Percentiles rank a stretch among this genome's conserved stretches.
Conservation (phyloP, 2,797 vertebrate genomes). For the Stomatorhinus walkeri region DNA sequence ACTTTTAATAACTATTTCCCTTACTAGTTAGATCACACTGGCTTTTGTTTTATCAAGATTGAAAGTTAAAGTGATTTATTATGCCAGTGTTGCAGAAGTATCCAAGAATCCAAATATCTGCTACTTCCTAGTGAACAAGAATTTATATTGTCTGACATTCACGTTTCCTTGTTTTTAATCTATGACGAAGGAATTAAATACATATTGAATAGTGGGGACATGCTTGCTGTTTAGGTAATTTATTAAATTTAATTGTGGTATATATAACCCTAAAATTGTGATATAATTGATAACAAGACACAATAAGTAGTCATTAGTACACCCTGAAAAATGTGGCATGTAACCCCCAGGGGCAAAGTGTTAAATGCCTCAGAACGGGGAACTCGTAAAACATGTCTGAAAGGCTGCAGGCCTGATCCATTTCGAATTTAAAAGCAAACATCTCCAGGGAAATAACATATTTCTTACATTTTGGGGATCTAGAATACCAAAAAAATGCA, state of each 20-base stretch:
- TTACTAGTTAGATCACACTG: neutral
- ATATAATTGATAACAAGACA: slow-evolving; percentile 15
- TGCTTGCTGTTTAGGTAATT: neutral
- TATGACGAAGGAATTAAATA: neutral
- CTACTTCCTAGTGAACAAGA: neutral
- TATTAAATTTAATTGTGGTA: neutral
- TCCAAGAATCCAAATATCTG: neutral
- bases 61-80: slow-evolving; percentile 1
- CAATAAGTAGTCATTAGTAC: slow-evolving; percentile 8
- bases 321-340: neutral
- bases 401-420: neutral
- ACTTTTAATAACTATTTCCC: neutral
- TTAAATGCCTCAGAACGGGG: neutral
- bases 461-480: neutral
- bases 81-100: neutral
- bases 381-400: neutral
- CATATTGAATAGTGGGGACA: neutral
- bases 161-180: neutral
- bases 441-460: neutral
- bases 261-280: slow-evolving; percentile 10
- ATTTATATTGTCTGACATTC: neutral
- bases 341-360: neutral
- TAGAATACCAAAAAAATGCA: slow-evolving; percentile 23
- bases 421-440: neutral
- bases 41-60: neutral